These are phyloP conservation scores for Dioctria linearis DNA, from an alignment of 2,888 invertebrate species.

Conservation along the genomic window DNA sequence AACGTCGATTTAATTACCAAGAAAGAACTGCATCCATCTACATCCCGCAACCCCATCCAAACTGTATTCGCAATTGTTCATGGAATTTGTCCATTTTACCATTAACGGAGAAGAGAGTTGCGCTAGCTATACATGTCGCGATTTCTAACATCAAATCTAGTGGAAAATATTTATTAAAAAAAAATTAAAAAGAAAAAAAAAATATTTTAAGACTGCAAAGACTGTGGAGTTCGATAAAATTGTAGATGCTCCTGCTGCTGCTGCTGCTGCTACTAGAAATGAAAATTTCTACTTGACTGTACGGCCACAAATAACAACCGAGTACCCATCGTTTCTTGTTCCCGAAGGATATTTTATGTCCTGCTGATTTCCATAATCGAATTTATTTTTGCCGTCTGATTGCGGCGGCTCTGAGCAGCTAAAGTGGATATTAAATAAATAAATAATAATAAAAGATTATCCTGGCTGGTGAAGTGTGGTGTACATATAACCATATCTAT, in stretches of 20 bases:
- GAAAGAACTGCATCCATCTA: neutral
- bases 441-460: constrained; percentile 44
- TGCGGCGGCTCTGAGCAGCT: constrained; percentile 2
- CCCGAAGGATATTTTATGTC: constrained; percentile 58
- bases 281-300: constrained; percentile 34
- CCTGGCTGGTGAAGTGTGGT: constrained; percentile 7
- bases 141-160: constrained; percentile 35
- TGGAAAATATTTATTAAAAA: constrained; percentile 43
- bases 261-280: neutral
- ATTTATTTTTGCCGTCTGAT: constrained; percentile 52
- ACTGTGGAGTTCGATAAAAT: neutral
- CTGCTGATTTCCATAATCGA: constrained; percentile 59
- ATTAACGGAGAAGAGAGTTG: neutral
- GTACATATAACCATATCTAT: neutral
- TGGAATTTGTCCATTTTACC: neutral
- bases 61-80: neutral
- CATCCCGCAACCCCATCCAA: neutral
- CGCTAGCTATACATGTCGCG: neutral
- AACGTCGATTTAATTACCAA: constrained; percentile 30
- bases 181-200: neutral
- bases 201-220: constrained; percentile 24
- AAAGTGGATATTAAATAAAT: constrained; percentile 45
- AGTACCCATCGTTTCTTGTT: neutral
- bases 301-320: constrained; percentile 23
- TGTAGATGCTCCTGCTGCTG: constrained; percentile 5